Conservation (phyloP, 30 jellyfish, hydroid and myxozoan species). For the Cassiopea andromeda region DNA sequence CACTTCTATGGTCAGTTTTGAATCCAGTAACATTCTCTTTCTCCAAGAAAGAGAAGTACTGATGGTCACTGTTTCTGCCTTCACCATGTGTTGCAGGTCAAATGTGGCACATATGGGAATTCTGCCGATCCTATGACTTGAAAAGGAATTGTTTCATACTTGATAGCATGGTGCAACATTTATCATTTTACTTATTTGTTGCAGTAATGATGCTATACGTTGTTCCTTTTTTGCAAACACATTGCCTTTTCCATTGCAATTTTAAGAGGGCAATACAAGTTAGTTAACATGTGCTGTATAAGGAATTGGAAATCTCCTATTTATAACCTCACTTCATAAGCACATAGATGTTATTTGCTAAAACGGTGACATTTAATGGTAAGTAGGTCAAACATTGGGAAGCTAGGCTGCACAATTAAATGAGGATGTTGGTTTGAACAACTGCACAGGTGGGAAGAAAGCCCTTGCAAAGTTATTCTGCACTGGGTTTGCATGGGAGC, state of each 20-base stretch:
- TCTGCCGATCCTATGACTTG: conserved; percentile 2
- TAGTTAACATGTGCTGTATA: background rate
- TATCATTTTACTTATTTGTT: background rate
- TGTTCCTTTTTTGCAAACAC: conserved; percentile 1
- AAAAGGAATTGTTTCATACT: background rate
- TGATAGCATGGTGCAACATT: conserved; percentile 7
- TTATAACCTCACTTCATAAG: background rate
- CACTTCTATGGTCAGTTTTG: background rate
- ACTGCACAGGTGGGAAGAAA: background rate
- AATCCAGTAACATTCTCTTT: conserved; percentile 15
- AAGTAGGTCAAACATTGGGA: conserved; percentile 17
- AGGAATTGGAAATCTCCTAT: conserved; percentile 13
- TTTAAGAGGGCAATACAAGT: background rate
- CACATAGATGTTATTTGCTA: background rate
- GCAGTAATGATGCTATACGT: background rate
- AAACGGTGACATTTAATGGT: background rate
- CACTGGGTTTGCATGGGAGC: no score
- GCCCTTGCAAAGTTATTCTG: background rate
- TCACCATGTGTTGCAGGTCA: conserved; percentile 12
- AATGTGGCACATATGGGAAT: conserved; percentile 10
- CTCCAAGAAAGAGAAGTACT: conserved; percentile 30
- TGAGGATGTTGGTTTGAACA: conserved; percentile 18
- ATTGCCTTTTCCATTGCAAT: background rate
- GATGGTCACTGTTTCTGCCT: conserved; percentile 25
- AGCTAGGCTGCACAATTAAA: conserved; percentile 1